These are phyloP conservation scores for Notodonta dromedarius DNA, from an alignment of 2,888 invertebrate species.

Conservation along the genomic window DNA sequence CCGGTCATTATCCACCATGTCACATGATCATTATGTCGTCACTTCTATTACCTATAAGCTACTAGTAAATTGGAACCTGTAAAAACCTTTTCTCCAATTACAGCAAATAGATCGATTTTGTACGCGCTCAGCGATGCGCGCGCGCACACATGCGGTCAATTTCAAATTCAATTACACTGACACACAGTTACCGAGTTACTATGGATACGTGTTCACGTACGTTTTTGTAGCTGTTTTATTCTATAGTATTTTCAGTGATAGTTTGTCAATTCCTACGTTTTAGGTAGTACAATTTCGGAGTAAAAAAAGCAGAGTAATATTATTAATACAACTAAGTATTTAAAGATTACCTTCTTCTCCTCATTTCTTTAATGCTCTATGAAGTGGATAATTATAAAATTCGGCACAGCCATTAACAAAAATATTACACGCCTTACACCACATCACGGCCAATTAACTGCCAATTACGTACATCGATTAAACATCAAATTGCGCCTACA, in stretches of 20 bases:
- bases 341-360: no score
- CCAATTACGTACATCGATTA: conserved; percentile 56
- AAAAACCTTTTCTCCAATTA: conserved; percentile 16
- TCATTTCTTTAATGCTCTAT: not conserved
- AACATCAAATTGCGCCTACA: conserved; percentile 60
- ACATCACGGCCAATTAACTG: conserved; percentile 47
- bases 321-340: no score
- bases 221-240: not conserved
- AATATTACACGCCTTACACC: conserved; percentile 51
- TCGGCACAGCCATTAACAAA: conserved; percentile 47
- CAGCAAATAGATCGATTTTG: conserved; percentile 23
- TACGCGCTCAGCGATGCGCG: conserved; percentile 8
- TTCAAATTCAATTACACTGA: conserved; percentile 29
- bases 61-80: conserved; percentile 1
- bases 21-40: not conserved
- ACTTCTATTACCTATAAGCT: not conserved
- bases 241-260: no score
- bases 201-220: not conserved
- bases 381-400: conserved; percentile 43
- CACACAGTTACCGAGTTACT: not conserved
- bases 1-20: no score
- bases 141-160: conserved; percentile 26
- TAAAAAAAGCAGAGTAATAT: no score
- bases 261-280: no score
- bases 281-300: no score